phyloP scores from a whole-genome alignment of 2,797 vertebrate genomes.

The Nannoperca australis region DNA sequence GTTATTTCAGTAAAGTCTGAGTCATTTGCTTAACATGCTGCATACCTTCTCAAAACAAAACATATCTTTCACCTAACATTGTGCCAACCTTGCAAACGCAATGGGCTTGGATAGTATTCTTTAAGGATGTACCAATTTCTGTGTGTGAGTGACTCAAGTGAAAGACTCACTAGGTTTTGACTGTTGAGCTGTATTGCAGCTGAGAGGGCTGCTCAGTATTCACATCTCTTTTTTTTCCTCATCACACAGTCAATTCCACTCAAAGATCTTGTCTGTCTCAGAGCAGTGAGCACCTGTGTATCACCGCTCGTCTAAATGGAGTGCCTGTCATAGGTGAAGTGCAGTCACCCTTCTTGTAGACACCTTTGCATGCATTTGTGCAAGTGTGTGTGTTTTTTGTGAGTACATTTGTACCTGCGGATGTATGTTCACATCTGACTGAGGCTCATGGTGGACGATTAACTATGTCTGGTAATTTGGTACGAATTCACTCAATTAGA shows the following conservation, averaged over 20 bases:
- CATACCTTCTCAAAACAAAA: neutral
- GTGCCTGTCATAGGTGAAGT: conserved; percentile 42
- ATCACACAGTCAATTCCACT: conserved; percentile 54
- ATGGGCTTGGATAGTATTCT: conserved; percentile 15
- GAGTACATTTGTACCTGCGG: conserved; percentile 26
- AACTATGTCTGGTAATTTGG: conserved; percentile 70
- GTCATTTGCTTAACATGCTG: conserved; percentile 24
- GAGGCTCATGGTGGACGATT: conserved; percentile 58
- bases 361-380: conserved; percentile 22
- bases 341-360: conserved; percentile 27
- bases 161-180: conserved; percentile 18
- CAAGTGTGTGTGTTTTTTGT: neutral
- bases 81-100: conserved; percentile 27
- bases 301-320: conserved; percentile 44
- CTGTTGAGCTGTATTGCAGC: conserved; percentile 21
- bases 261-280: conserved; percentile 54
- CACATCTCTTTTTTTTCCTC: conserved; percentile 45
- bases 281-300: conserved; percentile 53
- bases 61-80: neutral
- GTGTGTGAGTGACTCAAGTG: conserved; percentile 12
- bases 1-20: conserved; percentile 38
- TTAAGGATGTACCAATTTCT: conserved; percentile 16
- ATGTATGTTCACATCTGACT: conserved; percentile 44
- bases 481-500: conserved; percentile 77
- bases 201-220: conserved; percentile 58